Percentiles rank a stretch among this genome's conserved stretches.
phyloP scores from a whole-genome alignment of 2,797 vertebrate genomes.

The Mallotus villosus region DNA sequence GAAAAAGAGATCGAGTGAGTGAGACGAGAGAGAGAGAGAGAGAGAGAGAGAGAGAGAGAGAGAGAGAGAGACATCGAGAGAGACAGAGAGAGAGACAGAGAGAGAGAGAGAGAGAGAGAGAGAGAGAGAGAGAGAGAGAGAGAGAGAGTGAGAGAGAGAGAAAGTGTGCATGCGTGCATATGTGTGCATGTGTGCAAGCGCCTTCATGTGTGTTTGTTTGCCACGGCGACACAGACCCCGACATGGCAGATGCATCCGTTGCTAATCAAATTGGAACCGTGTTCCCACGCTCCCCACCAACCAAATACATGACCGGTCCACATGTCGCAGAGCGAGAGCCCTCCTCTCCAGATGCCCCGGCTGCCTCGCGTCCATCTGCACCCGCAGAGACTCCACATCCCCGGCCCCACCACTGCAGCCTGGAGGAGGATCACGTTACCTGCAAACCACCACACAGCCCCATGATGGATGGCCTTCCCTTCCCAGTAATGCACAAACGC shows the following conservation, averaged over 20 bases:
- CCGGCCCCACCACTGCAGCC: background rate
- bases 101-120: background rate
- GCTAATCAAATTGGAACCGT: background rate
- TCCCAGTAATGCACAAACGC: constrained; percentile 7
- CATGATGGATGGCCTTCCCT: constrained; percentile 13
- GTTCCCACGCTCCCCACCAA: background rate
- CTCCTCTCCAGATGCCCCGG: background rate
- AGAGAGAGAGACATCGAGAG: background rate
- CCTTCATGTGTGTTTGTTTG: background rate
- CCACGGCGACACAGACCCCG: too few species aligned
- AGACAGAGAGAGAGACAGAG: too few species aligned
- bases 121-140: too few species aligned
- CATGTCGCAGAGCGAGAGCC: background rate
- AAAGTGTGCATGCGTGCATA: background rate
- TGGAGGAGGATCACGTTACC: constrained; percentile 6
- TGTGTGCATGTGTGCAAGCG: background rate
- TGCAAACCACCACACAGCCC: background rate
- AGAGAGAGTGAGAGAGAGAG: background rate
- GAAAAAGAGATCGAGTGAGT: too few species aligned
- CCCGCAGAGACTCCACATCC: background rate
- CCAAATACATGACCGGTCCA: background rate
- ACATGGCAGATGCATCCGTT: background rate
- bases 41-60: background rate
- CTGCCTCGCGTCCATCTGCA: constrained; percentile 4
- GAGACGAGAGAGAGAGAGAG: background rate